Conservation (phyloP, 2,888 invertebrate genomes). For the Nomada lathburiana region DNA sequence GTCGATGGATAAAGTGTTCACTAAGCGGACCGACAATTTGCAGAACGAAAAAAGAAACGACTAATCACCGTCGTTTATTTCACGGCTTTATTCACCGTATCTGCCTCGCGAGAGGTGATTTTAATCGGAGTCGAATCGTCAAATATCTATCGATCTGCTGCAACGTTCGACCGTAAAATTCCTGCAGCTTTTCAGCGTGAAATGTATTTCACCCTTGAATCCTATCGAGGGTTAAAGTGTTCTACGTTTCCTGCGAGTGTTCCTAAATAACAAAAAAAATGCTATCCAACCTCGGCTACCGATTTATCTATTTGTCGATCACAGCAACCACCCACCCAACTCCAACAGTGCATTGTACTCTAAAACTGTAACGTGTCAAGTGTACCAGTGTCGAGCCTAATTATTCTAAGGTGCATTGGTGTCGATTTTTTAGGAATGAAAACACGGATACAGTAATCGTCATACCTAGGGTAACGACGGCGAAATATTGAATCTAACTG, state of each 20-base stretch:
- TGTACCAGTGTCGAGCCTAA: conserved; percentile 5
- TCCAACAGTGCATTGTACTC: conserved; percentile 22
- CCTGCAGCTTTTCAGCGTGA: neutral
- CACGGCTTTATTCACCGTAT: too few relatives aligned
- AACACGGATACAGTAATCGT: too few relatives aligned
- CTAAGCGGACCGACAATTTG: too few relatives aligned
- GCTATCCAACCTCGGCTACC: neutral
- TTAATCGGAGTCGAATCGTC: neutral
- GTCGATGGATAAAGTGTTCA: neutral
- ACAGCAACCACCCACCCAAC: neutral
- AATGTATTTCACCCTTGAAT: conserved; percentile 14
- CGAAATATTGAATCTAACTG: too few relatives aligned
- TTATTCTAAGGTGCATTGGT: conserved; percentile 9
- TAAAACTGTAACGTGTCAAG: neutral
- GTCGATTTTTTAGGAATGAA: neutral
- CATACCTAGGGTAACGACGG: too few relatives aligned
- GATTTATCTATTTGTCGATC: neutral
- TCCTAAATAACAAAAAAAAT: too few relatives aligned
- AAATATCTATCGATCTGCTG: neutral
- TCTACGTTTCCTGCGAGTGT: neutral
- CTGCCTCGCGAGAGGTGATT: conserved; percentile 3
- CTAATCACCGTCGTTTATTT: too few relatives aligned
- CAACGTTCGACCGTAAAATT: neutral
- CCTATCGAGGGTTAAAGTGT: conserved; percentile 3
- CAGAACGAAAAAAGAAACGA: too few relatives aligned